Evolutionary conservation across 2,888 invertebrate genomes (phyloP), one percentile per base, ranked within the genome.

Genomic region (Drosophila tanythrix): DNA sequence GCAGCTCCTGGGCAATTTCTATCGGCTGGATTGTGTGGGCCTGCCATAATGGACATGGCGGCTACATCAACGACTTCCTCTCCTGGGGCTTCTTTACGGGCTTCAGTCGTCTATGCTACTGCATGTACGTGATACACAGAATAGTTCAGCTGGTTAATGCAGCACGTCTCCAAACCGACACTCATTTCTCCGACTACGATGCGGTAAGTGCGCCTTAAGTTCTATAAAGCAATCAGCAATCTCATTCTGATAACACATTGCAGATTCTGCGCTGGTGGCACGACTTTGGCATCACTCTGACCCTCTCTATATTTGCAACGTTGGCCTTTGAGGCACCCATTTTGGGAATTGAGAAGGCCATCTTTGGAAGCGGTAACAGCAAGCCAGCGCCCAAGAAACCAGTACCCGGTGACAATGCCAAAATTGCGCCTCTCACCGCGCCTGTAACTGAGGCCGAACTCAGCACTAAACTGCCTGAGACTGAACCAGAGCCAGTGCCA

Each of bases 311-410:
- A 31, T 90, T 94, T 60, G 93, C 93, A 75, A 93, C 93, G 3
- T 78, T 94, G 66, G 92, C 93, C 21, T 94, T 94, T 73, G 94
- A 94, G 82, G 91, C 94, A 0, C 94, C 94, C 6, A 91, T 94
- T 70, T 79, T 94, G 55, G 92, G 92, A 40, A 90, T 94, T 55
- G 94, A 94, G 75, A 94, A 93, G 78, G 89, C 93, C 13, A 91
- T 93, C 36, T 92, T 93, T 40, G 87, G 88, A 21, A 66, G 67
- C 13, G 74, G 81, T 15, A 51, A 51, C 0, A 2, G 63, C 18
- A 87, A 88, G 35, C 78, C 89, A 0, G 69, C 65, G 11, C 53
- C 79, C 25, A 83, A 89, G 18, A 89, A 87, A 51, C 67, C 62
- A 8, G 13, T 51, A 21, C 53, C 79, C 21, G 83, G 48, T 0